Evolutionary conservation across 2,888 invertebrate genomes (phyloP), one percentile per base, ranked within the genome.

Genomic region (Cantharis rustica): DNA sequence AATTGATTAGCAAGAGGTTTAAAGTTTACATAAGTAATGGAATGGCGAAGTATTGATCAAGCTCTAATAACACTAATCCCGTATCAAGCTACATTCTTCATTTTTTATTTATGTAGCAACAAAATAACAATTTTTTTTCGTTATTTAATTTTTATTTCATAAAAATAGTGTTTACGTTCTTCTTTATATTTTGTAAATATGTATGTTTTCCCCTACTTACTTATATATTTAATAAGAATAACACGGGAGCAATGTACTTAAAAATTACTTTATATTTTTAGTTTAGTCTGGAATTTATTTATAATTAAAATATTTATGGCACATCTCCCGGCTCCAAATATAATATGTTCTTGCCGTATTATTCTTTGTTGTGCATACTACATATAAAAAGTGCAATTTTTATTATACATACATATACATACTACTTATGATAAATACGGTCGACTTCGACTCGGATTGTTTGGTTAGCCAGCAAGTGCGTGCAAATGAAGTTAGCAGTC

Each of bases 251-350:
- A 85, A 83, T 83, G 86, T 82, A 83, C 86, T 84, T 84, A 84
- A 85, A 84, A 86, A 86, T 85, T 84, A 84, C 84, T 82, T 84
- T 82, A 84, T 86, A 86, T 86, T 86, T 86, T 86, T 86, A 86
- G 86, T 85, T 68, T 81, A 81, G 84, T 84, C 84, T 83, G 86
- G 83, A 84, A 86, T 86, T 86, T 86, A 86, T 86, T 86, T 86
- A 86, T 86, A 86, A 86, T 86, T 85, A 86, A 86, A 86, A 85
- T 85, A 85, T 85, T 85, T 85, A 85, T 85, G 85, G 83, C 82
- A 79, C 81, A 83, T 81, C 83, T 83, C 82, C 83, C 82, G 83
- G 82, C 82, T 81, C 82, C 71, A 80, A 81, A 80, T 82, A 81
- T 82, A 23, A 23, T 23, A 76, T 71, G 68, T 76, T 69, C 71